Evolutionary conservation across 2,797 vertebrate species (phyloP), one percentile per base, ranked within the genome.

Genomic region (Anniella stebbinsi): DNA sequence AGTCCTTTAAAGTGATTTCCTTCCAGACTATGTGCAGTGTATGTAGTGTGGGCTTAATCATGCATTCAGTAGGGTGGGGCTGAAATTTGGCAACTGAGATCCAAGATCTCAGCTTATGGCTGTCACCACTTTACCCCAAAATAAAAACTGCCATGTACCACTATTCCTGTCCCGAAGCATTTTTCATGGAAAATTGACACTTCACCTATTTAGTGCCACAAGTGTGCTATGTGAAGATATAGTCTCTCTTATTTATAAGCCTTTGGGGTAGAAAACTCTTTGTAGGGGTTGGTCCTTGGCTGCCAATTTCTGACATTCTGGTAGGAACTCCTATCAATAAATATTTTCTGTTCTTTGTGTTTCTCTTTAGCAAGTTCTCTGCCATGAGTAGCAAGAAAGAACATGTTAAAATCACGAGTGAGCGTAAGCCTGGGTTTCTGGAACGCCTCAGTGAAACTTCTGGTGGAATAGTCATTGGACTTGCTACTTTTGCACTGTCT

Each of bases 361-460:
- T 93, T 93, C 23, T 91, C 30, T 88, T 83, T 84, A 38, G 54
- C 92, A 97, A 51, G 96, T 95, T 96, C 91, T 94, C 94, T 90
- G 95, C 95, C 80, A 91, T 88, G 0, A 93, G 96, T 93, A 96
- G 95, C 91, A 97, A 96, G 95, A 97, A 95, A 95, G 98, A 98
- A 89, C 98, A 99, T 92, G 97, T 97, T 78, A 98, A 97, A 88
- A 91, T 97, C 0, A 97, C 97, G 3, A 95, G 90, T 2, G 93
- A 96, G 9, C 88, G 94, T 48, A 98, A 98, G 75, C 98, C 98
- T 1, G 99, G 99, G 33, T 99, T 99, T 93, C 96, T 99, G 95
- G 98, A 99, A 95, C 97, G 98, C 51, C 94, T 99, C 54, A 97
- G 99, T 4, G 98, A 99, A 89, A 99, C 98, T 2, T 97, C 97